Evolutionary conservation across 2,113 vertebrate genomes (phyloP).

Genomic region (Siphamia tubifer): DNA sequence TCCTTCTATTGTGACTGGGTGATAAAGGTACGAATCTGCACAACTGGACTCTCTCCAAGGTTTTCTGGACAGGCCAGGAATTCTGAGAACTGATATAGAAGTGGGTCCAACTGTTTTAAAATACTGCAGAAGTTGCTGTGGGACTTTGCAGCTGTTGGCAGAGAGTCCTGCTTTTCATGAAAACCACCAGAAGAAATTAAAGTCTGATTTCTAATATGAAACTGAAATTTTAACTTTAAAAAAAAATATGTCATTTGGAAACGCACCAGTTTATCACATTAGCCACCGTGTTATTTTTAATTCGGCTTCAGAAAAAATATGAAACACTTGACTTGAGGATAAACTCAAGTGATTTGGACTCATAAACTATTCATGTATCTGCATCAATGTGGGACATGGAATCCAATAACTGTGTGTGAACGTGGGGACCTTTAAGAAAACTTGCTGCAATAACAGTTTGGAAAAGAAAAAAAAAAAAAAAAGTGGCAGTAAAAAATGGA

Average conservation of each 20-base stretch:
- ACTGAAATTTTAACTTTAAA: neutral
- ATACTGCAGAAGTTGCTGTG: constrained; percentile 32
- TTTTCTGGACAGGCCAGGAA: constrained; percentile 32
- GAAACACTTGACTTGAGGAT: too few relatives aligned
- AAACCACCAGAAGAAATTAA: neutral
- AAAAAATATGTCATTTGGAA: neutral
- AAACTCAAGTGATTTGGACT: too few relatives aligned
- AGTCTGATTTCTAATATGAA: neutral
- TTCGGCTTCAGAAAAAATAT: neutral
- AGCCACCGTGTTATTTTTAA: neutral
- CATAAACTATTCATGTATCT: constrained; percentile 22
- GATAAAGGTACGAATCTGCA: constrained; percentile 31
- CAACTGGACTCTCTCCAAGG: constrained; percentile 17
- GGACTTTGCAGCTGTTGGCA: constrained; percentile 42
- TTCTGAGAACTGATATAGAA: constrained; percentile 24
- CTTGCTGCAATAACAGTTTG: constrained; percentile 18
- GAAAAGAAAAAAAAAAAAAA: too few relatives aligned
- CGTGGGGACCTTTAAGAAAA: neutral
- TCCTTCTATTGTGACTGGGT: constrained; percentile 25
- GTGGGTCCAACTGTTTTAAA: constrained; percentile 39
- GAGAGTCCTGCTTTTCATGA: neutral
- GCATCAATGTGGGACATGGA: constrained; percentile 12
- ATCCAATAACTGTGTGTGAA: constrained; percentile 16
- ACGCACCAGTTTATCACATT: neutral
- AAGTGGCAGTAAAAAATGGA: constrained; percentile 14